Percentiles rank a stretch among this genome's conserved stretches.
Conservation (phyloP, 2,113 vertebrate genomes). For the Microtus richardsoni region DNA sequence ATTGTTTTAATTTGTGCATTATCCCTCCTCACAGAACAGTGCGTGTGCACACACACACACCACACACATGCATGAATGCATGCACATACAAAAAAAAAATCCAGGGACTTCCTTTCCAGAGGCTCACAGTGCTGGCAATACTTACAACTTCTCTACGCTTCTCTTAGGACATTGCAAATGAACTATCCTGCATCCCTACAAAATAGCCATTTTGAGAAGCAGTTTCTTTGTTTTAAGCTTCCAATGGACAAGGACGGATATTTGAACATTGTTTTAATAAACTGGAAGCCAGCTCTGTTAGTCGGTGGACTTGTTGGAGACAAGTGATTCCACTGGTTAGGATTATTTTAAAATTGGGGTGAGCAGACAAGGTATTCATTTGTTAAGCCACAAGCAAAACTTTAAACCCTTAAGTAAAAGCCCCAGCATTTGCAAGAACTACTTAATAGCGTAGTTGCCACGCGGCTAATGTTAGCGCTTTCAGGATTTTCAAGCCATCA, state of each 20-base stretch:
- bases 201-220: constrained; percentile 24
- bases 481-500: neutral
- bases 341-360: constrained; percentile 43
- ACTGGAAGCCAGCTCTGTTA: neutral
- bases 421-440: neutral
- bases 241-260: neutral
- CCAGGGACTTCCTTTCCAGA: neutral
- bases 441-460: neutral
- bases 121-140: neutral
- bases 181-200: constrained; percentile 22
- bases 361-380: neutral
- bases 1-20: neutral
- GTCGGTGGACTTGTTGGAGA: neutral
- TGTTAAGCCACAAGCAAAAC: constrained; percentile 22
- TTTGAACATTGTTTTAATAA: constrained; percentile 51
- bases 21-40: neutral
- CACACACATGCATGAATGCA: too few species aligned
- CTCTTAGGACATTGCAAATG: constrained; percentile 4
- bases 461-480: neutral
- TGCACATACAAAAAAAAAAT: neutral
- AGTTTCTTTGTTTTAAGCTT: neutral
- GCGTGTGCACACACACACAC: neutral
- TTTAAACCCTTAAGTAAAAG: constrained; percentile 1
- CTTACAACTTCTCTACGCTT: neutral
- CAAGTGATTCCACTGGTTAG: constrained; percentile 3